Evolutionary conservation across 1,140 invertebrate genomes (phyloP).

Genomic region (Linepithema humile): DNA sequence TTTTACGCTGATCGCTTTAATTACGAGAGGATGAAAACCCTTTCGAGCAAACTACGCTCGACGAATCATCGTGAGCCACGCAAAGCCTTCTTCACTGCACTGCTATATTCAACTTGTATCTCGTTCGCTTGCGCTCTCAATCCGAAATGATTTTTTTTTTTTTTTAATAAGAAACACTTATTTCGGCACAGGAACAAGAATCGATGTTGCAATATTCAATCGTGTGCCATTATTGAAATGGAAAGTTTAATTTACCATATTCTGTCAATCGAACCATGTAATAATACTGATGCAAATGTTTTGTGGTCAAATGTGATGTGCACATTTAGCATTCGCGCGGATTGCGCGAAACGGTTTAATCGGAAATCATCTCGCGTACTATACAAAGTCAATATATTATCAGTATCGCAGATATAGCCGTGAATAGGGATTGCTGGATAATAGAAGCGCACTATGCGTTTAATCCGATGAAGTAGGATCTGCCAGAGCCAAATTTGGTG

Average conservation of each 20-base stretch:
- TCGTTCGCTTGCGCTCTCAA: background rate
- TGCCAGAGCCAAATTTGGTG: background rate
- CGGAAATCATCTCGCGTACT: constrained; percentile 37
- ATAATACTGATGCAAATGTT: constrained; percentile 15
- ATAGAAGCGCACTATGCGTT: constrained; percentile 22
- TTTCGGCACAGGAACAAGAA: too few relatives aligned
- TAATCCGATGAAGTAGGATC: constrained; percentile 29
- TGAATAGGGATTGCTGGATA: constrained; percentile 30
- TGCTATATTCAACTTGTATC: background rate
- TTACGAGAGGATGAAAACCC: constrained; percentile 49
- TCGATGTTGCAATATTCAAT: background rate
- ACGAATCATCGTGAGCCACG: background rate
- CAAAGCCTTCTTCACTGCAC: background rate
- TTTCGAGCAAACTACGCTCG: constrained; percentile 4
- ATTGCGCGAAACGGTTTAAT: constrained; percentile 40
- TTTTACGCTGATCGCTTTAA: constrained; percentile 61
- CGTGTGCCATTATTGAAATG: background rate
- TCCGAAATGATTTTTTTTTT: background rate
- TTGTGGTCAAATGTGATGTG: constrained; percentile 20
- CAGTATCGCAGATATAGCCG: constrained; percentile 18
- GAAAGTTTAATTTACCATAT: constrained; percentile 23
- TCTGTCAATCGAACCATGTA: background rate
- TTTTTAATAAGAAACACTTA: too few relatives aligned
- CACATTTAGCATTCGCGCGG: constrained; percentile 26
- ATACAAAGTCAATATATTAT: constrained; percentile 55